Base-by-base conservation (phyloP, 2,888 invertebrate species). In the Cryptus armator region DNA sequence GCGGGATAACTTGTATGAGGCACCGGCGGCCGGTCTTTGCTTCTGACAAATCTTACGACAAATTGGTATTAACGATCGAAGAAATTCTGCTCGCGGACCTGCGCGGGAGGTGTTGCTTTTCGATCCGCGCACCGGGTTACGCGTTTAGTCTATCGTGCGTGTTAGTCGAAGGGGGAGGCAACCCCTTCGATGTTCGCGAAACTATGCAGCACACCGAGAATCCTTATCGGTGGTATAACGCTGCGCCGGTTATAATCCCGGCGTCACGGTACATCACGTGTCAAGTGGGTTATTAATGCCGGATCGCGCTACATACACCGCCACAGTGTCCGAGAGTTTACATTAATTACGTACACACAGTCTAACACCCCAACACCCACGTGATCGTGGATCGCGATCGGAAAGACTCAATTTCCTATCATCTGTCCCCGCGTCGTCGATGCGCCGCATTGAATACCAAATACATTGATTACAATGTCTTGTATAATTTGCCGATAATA, bases 241-340 rank as follows among this genome's bases (percentile, higher is more conserved):
- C 43, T 64, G 51, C 53, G 44, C n/a, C 66, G 56, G 74, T 72
- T 80, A 67, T 67, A 67, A 80, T 67, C 67, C 80, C 72, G 43
- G 48, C 53, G 67, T 53, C 72, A 43, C 44, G 72, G 56, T 74
- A 56, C 80, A 80, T 72, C 64, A 72, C 72, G 80, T 67, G 80
- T 80, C 80, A 80, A 80, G 72, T 80, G 66, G 72, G 67, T 74
- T 80, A 80, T 74, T 74, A 74, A 80, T 80, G 72, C 66, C 56
- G 72, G 44, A 53, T 80, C 29, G 16, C n/a, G 51, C 48, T 44
- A 59, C 19, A 19, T 59, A 62, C 44, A 59, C 29, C 24, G 59
- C 37, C 66, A 53, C 64, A 44, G 12, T 29, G 72, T 29, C 64
- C 37, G 24, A 44, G 71, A 72, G 43, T 48, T 71, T 64, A 44